These are phyloP conservation scores for Drosophila tripunctata DNA, from an alignment of 2,888 invertebrate species.

Conservation along the genomic window DNA sequence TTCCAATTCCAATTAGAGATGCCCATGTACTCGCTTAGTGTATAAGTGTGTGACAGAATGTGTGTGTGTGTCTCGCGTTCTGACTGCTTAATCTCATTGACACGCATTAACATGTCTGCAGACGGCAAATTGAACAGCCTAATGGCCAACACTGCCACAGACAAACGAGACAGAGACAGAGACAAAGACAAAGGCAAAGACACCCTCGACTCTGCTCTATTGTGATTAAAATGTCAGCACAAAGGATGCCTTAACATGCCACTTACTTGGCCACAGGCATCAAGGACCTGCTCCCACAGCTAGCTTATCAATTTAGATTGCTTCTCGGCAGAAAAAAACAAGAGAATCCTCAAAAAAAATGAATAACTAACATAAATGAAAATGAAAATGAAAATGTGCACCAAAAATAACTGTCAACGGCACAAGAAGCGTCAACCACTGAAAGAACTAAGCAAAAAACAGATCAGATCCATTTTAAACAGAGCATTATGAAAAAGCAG, in stretches of 20 bases:
- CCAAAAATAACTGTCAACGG: conserved; percentile 56
- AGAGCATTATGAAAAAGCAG: not conserved
- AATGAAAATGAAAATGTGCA: conserved; percentile 10
- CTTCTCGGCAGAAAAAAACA: conserved; percentile 40
- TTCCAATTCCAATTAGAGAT: conserved; percentile 53
- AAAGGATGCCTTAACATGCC: conserved; percentile 41
- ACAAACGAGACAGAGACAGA: not conserved
- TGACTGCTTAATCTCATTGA: conserved; percentile 72
- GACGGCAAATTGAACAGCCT: conserved; percentile 48
- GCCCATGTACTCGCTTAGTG: conserved; percentile 13
- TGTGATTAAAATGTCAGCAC: conserved; percentile 76
- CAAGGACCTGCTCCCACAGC: conserved; percentile 18
- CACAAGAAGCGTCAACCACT: conserved; percentile 37
- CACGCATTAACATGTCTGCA: conserved; percentile 72
- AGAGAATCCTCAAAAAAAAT: conserved; percentile 42
- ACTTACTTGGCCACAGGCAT: conserved; percentile 25
- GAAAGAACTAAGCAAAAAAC: conserved; percentile 55
- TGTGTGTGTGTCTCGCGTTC: conserved; percentile 24
- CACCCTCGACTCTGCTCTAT: not conserved
- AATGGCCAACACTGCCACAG: conserved; percentile 23
- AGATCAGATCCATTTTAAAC: conserved; percentile 43
- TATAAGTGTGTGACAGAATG: not conserved
- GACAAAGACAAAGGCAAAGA: not conserved
- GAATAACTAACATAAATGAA: conserved; percentile 21
- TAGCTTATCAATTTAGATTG: conserved; percentile 61